Percentiles rank a stretch among this genome's conserved stretches.
Conservation (phyloP, 2,797 vertebrate genomes). For the Anas bahamensis region DNA sequence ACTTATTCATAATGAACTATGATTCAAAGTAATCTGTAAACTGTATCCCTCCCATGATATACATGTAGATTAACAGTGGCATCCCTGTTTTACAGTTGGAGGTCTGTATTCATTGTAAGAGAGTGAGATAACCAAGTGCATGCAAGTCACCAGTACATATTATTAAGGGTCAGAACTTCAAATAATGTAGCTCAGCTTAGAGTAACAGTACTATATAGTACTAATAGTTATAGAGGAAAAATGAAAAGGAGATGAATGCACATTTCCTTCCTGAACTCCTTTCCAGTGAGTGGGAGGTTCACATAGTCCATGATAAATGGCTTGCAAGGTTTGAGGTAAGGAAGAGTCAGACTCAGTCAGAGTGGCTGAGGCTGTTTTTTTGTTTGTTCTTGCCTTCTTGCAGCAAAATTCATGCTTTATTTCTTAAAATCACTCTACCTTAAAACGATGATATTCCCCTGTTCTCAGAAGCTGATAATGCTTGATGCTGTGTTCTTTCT, state of each 20-base stretch:
- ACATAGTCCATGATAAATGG: neutral
- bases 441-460: neutral
- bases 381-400: neutral
- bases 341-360: neutral
- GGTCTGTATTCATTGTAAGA: neutral
- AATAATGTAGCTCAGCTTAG: neutral
- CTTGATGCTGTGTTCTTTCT: neutral
- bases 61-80: neutral
- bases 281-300: conserved; percentile 1
- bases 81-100: neutral
- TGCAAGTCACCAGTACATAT: neutral
- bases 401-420: neutral
- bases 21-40: neutral
- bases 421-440: neutral
- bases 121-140: neutral
- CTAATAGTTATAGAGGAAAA: neutral
- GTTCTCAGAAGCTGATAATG: neutral
- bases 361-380: neutral
- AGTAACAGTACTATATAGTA: neutral
- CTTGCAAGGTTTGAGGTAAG: neutral
- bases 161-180: neutral
- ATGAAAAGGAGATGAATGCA: neutral
- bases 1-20: neutral
- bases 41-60: neutral
- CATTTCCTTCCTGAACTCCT: neutral